Evolutionary conservation across 2,888 invertebrate genomes (phyloP).

Genomic region (Phyllotreta striolata): DNA sequence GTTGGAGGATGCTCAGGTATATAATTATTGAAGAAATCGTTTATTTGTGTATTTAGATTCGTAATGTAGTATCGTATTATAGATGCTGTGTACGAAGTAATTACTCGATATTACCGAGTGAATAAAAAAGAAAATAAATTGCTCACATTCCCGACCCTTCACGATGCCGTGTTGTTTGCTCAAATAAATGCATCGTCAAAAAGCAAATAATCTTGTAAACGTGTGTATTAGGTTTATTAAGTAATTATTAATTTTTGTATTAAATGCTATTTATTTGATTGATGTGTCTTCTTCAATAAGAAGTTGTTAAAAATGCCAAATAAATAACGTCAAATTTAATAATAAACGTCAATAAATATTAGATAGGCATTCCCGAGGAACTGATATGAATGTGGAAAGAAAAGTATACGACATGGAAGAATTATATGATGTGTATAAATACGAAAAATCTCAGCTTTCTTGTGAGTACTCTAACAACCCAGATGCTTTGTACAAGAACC

Average conservation of each 20-base stretch:
- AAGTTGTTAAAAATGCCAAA: too few relatives aligned
- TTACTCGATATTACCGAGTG: neutral
- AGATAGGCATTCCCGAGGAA: slow-evolving; percentile 44
- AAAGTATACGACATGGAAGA: slow-evolving; percentile 74
- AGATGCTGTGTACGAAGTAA: slow-evolving; percentile 10
- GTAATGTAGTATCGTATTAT: neutral
- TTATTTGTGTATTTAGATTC: neutral
- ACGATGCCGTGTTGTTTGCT: slow-evolving; percentile 14
- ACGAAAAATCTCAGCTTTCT: slow-evolving; percentile 63
- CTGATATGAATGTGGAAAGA: slow-evolving; percentile 63
- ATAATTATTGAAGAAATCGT: too few relatives aligned
- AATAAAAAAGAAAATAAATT: slow-evolving; percentile 4
- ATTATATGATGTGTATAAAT: slow-evolving; percentile 70
- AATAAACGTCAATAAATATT: slow-evolving; percentile 39
- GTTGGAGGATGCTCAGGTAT: slow-evolving; percentile 11
- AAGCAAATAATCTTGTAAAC: slow-evolving; percentile 20
- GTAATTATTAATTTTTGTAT: neutral
- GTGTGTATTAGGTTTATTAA: slow-evolving; percentile 4
- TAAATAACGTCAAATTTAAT: too few relatives aligned
- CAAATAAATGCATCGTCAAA: slow-evolving; percentile 11
- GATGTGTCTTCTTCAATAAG: too few relatives aligned
- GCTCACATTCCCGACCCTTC: neutral
- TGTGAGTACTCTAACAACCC: neutral
- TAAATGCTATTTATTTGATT: too few relatives aligned
- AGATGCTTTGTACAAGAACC: slow-evolving; percentile 56